phyloP scores from a whole-genome alignment of 2,797 vertebrate species.

The Acanthornis magna region DNA sequence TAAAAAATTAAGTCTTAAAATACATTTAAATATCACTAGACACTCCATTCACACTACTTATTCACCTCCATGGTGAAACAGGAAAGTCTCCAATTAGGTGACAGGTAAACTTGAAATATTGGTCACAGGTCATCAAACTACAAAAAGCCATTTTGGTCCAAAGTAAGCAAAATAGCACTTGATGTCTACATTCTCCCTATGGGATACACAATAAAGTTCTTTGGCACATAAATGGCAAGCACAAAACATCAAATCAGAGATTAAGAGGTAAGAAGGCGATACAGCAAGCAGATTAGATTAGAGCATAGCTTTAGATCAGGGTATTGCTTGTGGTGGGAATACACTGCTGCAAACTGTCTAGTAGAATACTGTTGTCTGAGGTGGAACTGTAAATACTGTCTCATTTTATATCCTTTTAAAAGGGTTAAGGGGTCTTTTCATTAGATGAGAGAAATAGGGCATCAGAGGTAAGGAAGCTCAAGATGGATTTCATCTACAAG shows the following conservation, averaged over 20 bases:
- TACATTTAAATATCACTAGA: not conserved
- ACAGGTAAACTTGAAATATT: not conserved
- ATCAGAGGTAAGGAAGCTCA: not conserved
- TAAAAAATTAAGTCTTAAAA: not conserved
- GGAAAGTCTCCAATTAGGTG: not conserved
- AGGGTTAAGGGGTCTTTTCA: not conserved
- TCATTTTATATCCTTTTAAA: not conserved
- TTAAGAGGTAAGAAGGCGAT: not conserved
- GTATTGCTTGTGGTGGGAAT: not conserved
- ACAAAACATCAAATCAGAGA: not conserved
- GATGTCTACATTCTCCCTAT: rapidly evolving
- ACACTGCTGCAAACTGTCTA: not conserved
- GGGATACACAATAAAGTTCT: rapidly evolving
- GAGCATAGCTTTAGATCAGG: not conserved
- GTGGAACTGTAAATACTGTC: not conserved
- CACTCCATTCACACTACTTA: not conserved
- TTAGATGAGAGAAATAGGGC: not conserved
- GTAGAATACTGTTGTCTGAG: not conserved
- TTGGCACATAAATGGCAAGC: not conserved
- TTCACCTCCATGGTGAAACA: not conserved
- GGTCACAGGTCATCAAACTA: not conserved
- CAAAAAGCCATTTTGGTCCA: not conserved
- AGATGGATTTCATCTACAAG: not conserved
- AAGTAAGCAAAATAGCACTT: not conserved
- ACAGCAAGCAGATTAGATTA: not conserved